A percentile compares a stretch with the other conserved stretches of the same genome.
Evolutionary conservation across 2,888 invertebrate species (phyloP).

Genomic region (Byasa hedistus): DNA sequence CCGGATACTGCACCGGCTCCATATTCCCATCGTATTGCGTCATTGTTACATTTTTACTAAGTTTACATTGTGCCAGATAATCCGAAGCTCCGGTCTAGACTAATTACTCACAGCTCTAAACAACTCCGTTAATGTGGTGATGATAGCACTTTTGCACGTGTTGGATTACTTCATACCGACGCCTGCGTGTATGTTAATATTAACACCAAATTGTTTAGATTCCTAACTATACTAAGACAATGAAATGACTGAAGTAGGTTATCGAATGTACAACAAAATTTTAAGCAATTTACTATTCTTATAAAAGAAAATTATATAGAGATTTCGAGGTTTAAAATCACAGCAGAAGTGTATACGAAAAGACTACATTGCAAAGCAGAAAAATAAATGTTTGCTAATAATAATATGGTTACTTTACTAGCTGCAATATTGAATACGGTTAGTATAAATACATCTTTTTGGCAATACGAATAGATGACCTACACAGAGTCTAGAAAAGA

Average conservation of each 20-base stretch:
- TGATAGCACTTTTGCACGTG: slow-evolving; percentile 26
- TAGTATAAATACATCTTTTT: too few species aligned
- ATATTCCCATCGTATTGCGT: slow-evolving; percentile 14
- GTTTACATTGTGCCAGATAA: slow-evolving; percentile 41
- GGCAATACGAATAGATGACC: too few species aligned
- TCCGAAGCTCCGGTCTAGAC: slow-evolving; percentile 39
- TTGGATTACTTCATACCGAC: slow-evolving; percentile 22
- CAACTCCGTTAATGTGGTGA: slow-evolving; percentile 23
- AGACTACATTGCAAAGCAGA: too few species aligned
- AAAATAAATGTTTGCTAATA: too few species aligned
- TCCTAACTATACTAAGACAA: background rate
- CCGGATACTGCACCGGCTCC: background rate
- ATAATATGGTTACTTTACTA: too few species aligned
- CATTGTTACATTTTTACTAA: slow-evolving; percentile 24
- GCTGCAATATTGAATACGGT: too few species aligned
- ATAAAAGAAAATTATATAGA: too few species aligned
- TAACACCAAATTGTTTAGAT: slow-evolving; percentile 7
- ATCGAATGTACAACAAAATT: too few species aligned
- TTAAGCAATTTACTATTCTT: too few species aligned
- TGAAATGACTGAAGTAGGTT: slow-evolving; percentile 1
- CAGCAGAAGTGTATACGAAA: too few species aligned
- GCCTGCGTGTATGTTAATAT: slow-evolving; percentile 15
- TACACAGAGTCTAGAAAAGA: too few species aligned
- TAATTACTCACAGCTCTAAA: slow-evolving; percentile 36
- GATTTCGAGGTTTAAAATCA: too few species aligned